These are phyloP conservation scores for Lepidostoma basale DNA, from an alignment of 1,140 invertebrate species.

Conservation along the genomic window DNA sequence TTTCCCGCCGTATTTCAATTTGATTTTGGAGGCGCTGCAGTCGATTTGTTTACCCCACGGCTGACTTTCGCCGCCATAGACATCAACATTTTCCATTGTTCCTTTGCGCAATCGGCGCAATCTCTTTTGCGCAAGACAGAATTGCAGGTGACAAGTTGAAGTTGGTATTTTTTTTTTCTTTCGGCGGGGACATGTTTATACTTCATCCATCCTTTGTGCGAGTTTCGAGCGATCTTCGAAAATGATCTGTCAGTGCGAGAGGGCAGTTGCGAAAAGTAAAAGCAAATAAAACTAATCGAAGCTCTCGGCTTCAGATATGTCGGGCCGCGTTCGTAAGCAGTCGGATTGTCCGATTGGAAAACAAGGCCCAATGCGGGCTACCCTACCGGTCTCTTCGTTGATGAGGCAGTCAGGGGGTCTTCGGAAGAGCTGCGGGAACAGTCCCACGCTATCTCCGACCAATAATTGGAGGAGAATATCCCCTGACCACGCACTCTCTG, in stretches of 20 bases:
- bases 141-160: conserved; percentile 35
- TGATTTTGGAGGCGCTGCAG: conserved; percentile 6
- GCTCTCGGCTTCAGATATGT: conserved; percentile 55
- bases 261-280: conserved; percentile 20
- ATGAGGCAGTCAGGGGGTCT: conserved; percentile 67
- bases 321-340: conserved; percentile 70
- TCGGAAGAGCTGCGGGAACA: conserved; percentile 67
- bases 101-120: conserved; percentile 32
- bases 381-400: conserved; percentile 73
- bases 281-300: conserved; percentile 25
- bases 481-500: conserved; percentile 70
- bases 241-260: conserved; percentile 24
- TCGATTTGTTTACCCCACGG: conserved; percentile 29
- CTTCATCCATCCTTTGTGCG: conserved; percentile 14
- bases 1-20: too few species aligned
- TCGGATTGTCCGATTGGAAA: conserved; percentile 70
- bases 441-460: conserved; percentile 69
- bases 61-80: conserved; percentile 28
- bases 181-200: conserved; percentile 27
- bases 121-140: conserved; percentile 28
- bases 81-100: conserved; percentile 31
- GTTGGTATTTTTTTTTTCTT: conserved; percentile 30
- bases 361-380: conserved; percentile 75
- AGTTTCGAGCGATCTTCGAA: conserved; percentile 12
- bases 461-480: conserved; percentile 69